Conservation (phyloP, 1,140 invertebrate species). For the Matsumurasca onukii region DNA sequence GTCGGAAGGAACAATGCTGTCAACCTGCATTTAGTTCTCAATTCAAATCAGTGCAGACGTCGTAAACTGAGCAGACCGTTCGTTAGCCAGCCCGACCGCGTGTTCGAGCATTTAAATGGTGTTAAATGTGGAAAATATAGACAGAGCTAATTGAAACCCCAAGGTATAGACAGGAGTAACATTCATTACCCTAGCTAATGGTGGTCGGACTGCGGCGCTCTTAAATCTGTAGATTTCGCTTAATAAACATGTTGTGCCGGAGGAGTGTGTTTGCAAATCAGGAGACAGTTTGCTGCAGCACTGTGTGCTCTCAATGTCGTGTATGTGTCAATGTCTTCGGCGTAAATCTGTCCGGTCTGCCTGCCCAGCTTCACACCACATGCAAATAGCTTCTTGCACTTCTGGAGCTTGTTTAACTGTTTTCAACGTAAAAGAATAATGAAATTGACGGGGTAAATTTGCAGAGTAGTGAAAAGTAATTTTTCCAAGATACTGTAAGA, state of each 20-base stretch:
- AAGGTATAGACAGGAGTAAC: not conserved
- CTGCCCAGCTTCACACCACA: too few species aligned
- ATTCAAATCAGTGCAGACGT: slow-evolving; percentile 12
- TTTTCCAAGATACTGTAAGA: too few species aligned
- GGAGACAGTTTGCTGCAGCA: too few species aligned
- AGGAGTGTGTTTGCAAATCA: slow-evolving; percentile 1
- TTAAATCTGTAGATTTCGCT: slow-evolving; percentile 15
- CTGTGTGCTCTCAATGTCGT: too few species aligned
- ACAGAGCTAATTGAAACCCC: slow-evolving; percentile 18
- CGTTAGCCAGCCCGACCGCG: not conserved
- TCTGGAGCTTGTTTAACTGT: too few species aligned
- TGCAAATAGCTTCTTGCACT: too few species aligned
- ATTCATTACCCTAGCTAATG: slow-evolving; percentile 11
- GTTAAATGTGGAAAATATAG: slow-evolving; percentile 19
- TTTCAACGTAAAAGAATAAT: too few species aligned
- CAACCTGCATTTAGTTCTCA: slow-evolving; percentile 11
- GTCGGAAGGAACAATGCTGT: too few species aligned
- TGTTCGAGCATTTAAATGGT: slow-evolving; percentile 25
- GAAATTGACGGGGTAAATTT: too few species aligned
- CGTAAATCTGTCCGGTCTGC: too few species aligned
- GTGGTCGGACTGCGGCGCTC: not conserved
- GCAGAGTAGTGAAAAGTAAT: too few species aligned
- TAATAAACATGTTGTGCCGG: slow-evolving; percentile 17
- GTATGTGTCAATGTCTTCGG: too few species aligned
- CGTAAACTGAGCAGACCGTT: slow-evolving; percentile 11